These are phyloP conservation scores for Spheniscus mendiculus DNA, from an alignment of 2,113 vertebrate species.

Conservation along the genomic window DNA sequence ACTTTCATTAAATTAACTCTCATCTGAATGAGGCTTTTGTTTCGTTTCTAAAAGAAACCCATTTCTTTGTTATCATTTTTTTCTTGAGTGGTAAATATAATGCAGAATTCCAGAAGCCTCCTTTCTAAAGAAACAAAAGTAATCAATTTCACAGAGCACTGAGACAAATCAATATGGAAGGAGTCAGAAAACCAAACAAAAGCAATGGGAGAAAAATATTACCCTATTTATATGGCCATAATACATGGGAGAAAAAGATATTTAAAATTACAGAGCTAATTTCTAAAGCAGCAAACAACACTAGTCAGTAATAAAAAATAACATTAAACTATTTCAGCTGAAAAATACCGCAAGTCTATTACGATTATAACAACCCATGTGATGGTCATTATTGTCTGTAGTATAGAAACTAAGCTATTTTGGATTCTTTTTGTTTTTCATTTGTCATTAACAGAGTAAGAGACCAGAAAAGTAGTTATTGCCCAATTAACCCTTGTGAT, in stretches of 20 bases:
- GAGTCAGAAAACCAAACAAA: slow-evolving; percentile 45
- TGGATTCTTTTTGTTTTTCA: not conserved
- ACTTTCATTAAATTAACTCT: slow-evolving; percentile 60
- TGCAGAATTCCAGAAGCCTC: slow-evolving; percentile 31
- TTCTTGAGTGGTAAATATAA: slow-evolving; percentile 10
- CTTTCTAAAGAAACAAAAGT: slow-evolving; percentile 35
- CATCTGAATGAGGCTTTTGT: slow-evolving; percentile 17
- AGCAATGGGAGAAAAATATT: not conserved
- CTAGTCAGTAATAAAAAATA: slow-evolving; percentile 23
- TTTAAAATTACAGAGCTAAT: slow-evolving; percentile 38
- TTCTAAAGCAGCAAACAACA: not conserved
- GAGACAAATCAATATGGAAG: slow-evolving; percentile 58
- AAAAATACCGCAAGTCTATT: not conserved
- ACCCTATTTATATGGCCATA: not conserved
- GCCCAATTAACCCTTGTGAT: not conserved
- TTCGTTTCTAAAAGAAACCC: slow-evolving; percentile 23
- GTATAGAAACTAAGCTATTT: not conserved
- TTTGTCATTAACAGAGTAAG: slow-evolving; percentile 1
- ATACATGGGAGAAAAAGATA: not conserved
- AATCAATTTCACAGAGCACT: slow-evolving; percentile 35
- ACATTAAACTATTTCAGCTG: slow-evolving; percentile 7
- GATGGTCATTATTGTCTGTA: not conserved
- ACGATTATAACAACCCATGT: not conserved
- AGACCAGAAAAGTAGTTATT: not conserved
- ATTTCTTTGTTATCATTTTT: not conserved